Percentiles rank a stretch among this genome's conserved stretches.
Evolutionary conservation across 2,888 invertebrate species (phyloP).

Genomic region (Drosophila fungiperda): DNA sequence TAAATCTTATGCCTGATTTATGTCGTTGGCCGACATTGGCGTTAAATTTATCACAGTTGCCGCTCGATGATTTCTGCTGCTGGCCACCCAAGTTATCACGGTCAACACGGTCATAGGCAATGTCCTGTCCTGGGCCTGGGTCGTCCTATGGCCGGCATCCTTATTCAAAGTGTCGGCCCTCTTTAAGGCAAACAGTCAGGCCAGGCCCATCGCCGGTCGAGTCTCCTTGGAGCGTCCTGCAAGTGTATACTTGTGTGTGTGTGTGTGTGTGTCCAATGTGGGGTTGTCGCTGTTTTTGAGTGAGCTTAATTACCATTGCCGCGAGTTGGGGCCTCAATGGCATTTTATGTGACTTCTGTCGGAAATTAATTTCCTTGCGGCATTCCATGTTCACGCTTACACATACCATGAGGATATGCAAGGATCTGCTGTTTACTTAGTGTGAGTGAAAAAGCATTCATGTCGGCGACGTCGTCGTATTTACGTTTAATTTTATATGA

Average conservation of each 20-base stretch:
- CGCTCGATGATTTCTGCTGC: slow-evolving; percentile 61
- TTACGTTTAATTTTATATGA: slow-evolving; percentile 76
- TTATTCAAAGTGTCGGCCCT: slow-evolving; percentile 65
- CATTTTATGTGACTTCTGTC: slow-evolving; percentile 78
- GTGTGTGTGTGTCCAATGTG: slow-evolving; percentile 20
- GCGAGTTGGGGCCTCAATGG: slow-evolving; percentile 65
- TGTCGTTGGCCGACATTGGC: slow-evolving; percentile 76
- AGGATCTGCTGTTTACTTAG: slow-evolving; percentile 43
- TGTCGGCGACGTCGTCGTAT: slow-evolving; percentile 43
- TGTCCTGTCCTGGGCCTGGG: slow-evolving; percentile 42
- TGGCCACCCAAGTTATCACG: slow-evolving; percentile 25
- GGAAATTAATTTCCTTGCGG: slow-evolving; percentile 79
- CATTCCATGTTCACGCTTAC: slow-evolving; percentile 39
- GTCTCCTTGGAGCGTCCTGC: slow-evolving; percentile 19
- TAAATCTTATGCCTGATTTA: slow-evolving; percentile 80
- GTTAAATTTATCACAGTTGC: slow-evolving; percentile 72
- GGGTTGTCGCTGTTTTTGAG: slow-evolving; percentile 50
- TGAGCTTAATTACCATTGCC: slow-evolving; percentile 75
- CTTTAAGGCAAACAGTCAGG: slow-evolving; percentile 66
- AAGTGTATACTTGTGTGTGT: slow-evolving; percentile 1
- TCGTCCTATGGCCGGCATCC: slow-evolving; percentile 60
- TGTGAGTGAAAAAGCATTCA: slow-evolving; percentile 42
- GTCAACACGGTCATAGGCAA: slow-evolving; percentile 18
- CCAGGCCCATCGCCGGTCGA: slow-evolving; percentile 21
- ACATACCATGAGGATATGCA: slow-evolving; percentile 20